These are phyloP conservation scores for Atherix ibis DNA, from an alignment of 2,888 invertebrate species.

Conservation along the genomic window DNA sequence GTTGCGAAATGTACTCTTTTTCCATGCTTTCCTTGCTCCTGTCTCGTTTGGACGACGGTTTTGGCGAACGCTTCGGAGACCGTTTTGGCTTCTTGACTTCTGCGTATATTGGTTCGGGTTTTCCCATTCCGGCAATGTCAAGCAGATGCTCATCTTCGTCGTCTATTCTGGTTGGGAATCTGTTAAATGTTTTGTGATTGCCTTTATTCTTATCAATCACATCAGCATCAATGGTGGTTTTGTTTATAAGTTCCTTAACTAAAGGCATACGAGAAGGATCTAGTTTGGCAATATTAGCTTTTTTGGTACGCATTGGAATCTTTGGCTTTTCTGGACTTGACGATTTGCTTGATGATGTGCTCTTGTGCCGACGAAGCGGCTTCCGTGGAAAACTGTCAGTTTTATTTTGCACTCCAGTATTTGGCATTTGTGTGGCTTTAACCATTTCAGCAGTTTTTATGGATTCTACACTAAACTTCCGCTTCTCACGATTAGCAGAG, in stretches of 20 bases:
- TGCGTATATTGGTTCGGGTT: no score
- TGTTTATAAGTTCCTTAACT: slow-evolving; percentile 24
- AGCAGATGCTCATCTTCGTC: no score
- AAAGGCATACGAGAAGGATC: slow-evolving; percentile 26
- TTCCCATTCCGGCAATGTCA: no score
- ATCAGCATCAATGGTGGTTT: slow-evolving; percentile 8
- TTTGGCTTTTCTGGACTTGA: slow-evolving; percentile 18
- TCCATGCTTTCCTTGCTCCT: background rate
- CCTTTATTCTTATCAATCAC: slow-evolving; percentile 1
- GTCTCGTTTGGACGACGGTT: background rate
- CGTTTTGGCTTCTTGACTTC: no score
- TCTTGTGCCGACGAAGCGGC: slow-evolving; percentile 22
- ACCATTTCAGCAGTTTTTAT: slow-evolving; percentile 6
- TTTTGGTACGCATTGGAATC: slow-evolving; percentile 18
- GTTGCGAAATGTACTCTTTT: slow-evolving; percentile 20
- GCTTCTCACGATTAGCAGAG: background rate
- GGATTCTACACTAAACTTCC: background rate
- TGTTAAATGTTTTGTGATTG: background rate
- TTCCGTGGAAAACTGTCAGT: slow-evolving; percentile 24
- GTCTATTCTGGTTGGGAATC: slow-evolving; percentile 5
- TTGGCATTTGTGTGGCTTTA: background rate
- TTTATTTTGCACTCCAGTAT: no score
- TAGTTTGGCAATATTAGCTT: slow-evolving; percentile 21
- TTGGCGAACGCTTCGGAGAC: no score
- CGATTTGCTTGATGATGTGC: slow-evolving; percentile 27